Evolutionary conservation across 2,797 vertebrate genomes (phyloP), one percentile per base, ranked within the genome.

Genomic region (Parotocinclus haroldoi): DNA sequence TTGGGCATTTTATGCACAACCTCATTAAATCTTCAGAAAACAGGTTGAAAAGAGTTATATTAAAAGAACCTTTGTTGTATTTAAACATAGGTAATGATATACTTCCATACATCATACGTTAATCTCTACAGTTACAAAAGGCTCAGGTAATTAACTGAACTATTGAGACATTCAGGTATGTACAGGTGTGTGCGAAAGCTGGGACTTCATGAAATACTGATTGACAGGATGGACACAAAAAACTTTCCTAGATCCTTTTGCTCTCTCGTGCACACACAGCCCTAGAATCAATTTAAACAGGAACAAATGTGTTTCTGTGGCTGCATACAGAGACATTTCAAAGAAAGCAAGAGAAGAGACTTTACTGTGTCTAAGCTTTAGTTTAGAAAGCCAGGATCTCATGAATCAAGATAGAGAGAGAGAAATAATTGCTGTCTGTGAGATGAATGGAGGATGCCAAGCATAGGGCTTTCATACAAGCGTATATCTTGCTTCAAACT

Each of bases 401-500:
- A 54, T 45, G 55, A 74, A 69, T 19, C 17, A 36, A 39, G 42
- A 55, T 44, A 46, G 45, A 52, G 49, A 40, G 7, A 58, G 68
- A 27, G 27, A 27, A n/a, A n/a, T n/a, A n/a, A n/a, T 66, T 66
- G 48, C 19, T 17, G 46, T 58, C 27, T 60, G 51, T 40, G 18
- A 55, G 18, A 40, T 36, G 13, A 50, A 57, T 16, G 1, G 7
- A 10, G n/a, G 48, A 59, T 38, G 40, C 40, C 38, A 61, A 27
- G 46, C 18, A 69, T 50, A 56, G 46, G 72, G 52, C 63, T 76
- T 74, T 72, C 48, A 74, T 74, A 51, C 27, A 74, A 74, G 66
- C 61, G 64, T 73, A 81, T 68, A 65, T 79, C 64, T 77, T 74
- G 72, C 55, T 61, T 70, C 66, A 50, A 70, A 66, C 19, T 58